Conservation (phyloP, 2,888 invertebrate species). For the Microchrysa polita region DNA sequence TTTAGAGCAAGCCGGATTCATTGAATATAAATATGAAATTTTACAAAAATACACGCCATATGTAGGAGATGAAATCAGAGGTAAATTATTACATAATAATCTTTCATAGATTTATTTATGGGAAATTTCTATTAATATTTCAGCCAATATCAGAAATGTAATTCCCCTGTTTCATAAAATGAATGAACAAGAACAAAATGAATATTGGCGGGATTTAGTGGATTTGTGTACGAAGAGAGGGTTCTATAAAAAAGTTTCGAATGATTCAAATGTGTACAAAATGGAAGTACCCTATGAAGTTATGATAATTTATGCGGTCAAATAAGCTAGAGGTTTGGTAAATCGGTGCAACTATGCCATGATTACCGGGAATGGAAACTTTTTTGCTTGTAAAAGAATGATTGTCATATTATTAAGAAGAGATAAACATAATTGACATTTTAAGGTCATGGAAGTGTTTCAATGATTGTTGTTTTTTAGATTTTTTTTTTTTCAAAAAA, state of each 20-base stretch:
- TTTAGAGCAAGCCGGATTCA: slow-evolving; percentile 71
- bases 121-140: slow-evolving; percentile 54
- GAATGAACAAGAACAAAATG: slow-evolving; percentile 68
- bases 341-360: no score
- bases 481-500: no score
- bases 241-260: slow-evolving; percentile 62
- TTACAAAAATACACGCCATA: slow-evolving; percentile 70
- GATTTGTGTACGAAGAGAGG: slow-evolving; percentile 65
- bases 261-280: slow-evolving; percentile 64
- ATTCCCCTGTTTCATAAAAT: slow-evolving; percentile 75
- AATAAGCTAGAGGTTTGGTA: no score
- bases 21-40: slow-evolving; percentile 68
- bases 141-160: slow-evolving; percentile 74
- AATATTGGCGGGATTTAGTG: slow-evolving; percentile 71
- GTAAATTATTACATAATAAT: slow-evolving; percentile 61
- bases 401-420: no score
- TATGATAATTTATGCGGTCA: slow-evolving; percentile 66
- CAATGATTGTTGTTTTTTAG: no score
- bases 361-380: no score
- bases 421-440: no score
- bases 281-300: slow-evolving; percentile 66
- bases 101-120: slow-evolving; percentile 25
- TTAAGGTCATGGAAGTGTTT: no score
- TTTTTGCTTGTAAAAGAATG: no score
- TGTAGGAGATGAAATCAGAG: slow-evolving; percentile 69